These are phyloP conservation scores for Chaenodraco wilsoni DNA, from an alignment of 2,797 vertebrate species.

Conservation along the genomic window DNA sequence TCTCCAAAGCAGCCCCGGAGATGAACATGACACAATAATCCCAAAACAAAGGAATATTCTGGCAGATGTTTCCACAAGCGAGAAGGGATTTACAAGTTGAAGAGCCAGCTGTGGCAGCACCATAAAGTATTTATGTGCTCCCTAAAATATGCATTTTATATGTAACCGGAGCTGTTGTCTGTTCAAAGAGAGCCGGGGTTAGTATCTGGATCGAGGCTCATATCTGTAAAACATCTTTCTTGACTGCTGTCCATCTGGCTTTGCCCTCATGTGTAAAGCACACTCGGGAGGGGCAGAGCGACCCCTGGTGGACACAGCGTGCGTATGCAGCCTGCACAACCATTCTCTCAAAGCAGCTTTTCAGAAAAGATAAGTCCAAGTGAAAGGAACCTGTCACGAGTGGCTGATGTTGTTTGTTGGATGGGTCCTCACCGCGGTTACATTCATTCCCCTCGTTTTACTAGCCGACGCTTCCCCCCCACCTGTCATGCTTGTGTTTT, in stretches of 20 bases:
- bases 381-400: slow-evolving; percentile 21
- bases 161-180: slow-evolving; percentile 65
- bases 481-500: slow-evolving; percentile 63
- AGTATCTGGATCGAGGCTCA: slow-evolving; percentile 50
- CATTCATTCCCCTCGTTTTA: slow-evolving; percentile 49
- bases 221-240: slow-evolving; percentile 51
- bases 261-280: slow-evolving; percentile 37
- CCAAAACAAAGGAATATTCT: slow-evolving; percentile 61
- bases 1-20: slow-evolving; percentile 36
- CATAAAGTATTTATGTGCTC: slow-evolving; percentile 74
- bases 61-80: slow-evolving; percentile 65
- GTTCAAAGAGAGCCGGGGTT: slow-evolving; percentile 45
- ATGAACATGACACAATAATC: slow-evolving; percentile 38
- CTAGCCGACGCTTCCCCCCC: slow-evolving; percentile 45
- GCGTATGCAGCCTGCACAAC: slow-evolving; percentile 13
- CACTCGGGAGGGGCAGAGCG: slow-evolving; percentile 62
- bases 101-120: slow-evolving; percentile 70
- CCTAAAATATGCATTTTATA: slow-evolving; percentile 69
- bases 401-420: slow-evolving; percentile 24
- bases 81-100: slow-evolving; percentile 66
- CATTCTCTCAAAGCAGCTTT: slow-evolving; percentile 3
- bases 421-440: slow-evolving; percentile 31
- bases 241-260: slow-evolving; percentile 61
- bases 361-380: slow-evolving; percentile 23
- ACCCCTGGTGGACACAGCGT: slow-evolving; percentile 78